Conservation (phyloP, 2,113 vertebrate genomes). For the Hippocampus abdominalis region DNA sequence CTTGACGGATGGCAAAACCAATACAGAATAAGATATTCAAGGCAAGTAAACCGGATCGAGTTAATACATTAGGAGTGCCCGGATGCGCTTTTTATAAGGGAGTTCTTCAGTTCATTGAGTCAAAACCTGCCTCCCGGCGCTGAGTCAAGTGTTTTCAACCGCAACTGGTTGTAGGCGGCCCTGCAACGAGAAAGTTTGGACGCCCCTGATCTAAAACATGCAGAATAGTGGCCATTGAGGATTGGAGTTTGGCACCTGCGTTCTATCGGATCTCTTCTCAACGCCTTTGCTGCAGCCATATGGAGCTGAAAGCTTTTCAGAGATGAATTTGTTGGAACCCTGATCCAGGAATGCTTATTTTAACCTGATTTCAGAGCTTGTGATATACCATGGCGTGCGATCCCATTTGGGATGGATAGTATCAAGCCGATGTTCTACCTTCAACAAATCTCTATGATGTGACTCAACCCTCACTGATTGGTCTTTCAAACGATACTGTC, state of each 20-base stretch:
- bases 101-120: conserved; percentile 10
- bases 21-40: conserved; percentile 40
- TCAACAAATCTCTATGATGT: neutral
- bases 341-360: conserved; percentile 6
- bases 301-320: conserved; percentile 13
- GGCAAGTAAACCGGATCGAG: conserved; percentile 21
- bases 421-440: neutral
- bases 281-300: conserved; percentile 39
- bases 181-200: too few species aligned
- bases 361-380: conserved; percentile 5
- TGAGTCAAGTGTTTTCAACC: too few species aligned
- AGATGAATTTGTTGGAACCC: conserved; percentile 5
- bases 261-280: too few species aligned
- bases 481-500: neutral
- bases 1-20: conserved; percentile 31
- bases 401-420: neutral
- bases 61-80: conserved; percentile 23
- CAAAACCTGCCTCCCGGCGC: conserved; percentile 30
- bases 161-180: too few species aligned
- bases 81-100: conserved; percentile 31
- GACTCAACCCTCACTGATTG: neutral
- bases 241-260: too few species aligned
- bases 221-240: too few species aligned
- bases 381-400: neutral
- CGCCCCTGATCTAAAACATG: too few species aligned